Evolutionary conservation across 1,140 invertebrate species (phyloP).

Genomic region (Aplysia californica): DNA sequence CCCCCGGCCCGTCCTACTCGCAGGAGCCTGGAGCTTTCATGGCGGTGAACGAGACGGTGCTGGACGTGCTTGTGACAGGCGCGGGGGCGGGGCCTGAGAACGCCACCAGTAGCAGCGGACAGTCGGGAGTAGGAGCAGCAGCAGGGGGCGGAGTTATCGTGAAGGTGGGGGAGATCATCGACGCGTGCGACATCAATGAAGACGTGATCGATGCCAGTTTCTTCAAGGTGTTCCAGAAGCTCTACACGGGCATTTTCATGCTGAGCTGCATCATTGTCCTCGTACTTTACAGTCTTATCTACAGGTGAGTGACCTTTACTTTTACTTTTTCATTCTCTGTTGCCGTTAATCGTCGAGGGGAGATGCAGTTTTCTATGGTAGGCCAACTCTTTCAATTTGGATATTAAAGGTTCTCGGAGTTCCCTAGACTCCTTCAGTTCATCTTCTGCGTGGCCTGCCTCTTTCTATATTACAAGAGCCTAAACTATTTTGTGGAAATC

Average conservation of each 20-base stretch:
- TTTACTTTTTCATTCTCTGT: too few species aligned
- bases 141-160: neutral
- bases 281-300: constrained; percentile 43
- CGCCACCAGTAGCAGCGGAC: neutral
- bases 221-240: constrained; percentile 31
- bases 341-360: too few species aligned
- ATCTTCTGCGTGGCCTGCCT: too few species aligned
- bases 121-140: neutral
- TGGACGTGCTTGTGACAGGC: neutral
- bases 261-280: constrained; percentile 39
- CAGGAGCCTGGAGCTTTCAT: neutral
- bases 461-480: neutral
- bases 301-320: constrained; percentile 20
- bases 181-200: constrained; percentile 12
- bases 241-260: constrained; percentile 39
- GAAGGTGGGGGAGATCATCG: neutral
- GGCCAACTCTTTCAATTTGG: too few species aligned
- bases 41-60: neutral
- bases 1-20: neutral
- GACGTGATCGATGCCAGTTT: constrained; percentile 26
- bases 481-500: neutral
- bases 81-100: neutral
- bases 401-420: too few species aligned
- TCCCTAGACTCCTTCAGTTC: too few species aligned
- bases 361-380: too few species aligned